A percentile compares a stretch with the other conserved stretches of the same genome.
These are phyloP conservation scores for Aspidiotus rigidus DNA, from an alignment of 2,888 invertebrate genomes.

Conservation along the genomic window DNA sequence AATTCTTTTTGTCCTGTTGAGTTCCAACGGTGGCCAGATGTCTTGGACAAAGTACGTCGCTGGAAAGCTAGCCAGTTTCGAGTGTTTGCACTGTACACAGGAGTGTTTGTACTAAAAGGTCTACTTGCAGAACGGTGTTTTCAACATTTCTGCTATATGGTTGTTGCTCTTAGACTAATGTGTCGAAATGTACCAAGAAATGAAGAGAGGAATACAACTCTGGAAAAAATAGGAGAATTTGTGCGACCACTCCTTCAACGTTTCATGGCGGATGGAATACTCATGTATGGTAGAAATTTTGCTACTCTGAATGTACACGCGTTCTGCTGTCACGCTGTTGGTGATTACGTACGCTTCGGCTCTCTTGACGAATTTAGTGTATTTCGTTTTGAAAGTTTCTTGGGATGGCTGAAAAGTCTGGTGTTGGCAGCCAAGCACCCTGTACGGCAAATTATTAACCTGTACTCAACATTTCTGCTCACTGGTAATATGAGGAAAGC, in stretches of 20 bases:
- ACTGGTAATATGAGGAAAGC: not conserved
- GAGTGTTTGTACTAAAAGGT: too few species aligned
- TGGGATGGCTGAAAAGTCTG: not conserved
- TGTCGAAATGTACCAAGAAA: not conserved
- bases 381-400: conserved; percentile 2
- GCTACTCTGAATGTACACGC: not conserved
- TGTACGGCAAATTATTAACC: not conserved
- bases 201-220: not conserved
- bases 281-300: conserved; percentile 1
- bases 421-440: not conserved
- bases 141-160: too few species aligned
- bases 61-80: too few species aligned
- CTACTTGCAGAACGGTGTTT: too few species aligned
- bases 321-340: not conserved
- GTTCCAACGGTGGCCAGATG: too few species aligned
- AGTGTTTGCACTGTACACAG: too few species aligned
- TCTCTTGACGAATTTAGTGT: conserved; percentile 1
- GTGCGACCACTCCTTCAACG: conserved; percentile 2
- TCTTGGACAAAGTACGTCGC: too few species aligned
- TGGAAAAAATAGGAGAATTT: not conserved
- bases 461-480: not conserved
- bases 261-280: not conserved
- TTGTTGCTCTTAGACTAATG: not conserved
- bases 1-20: too few species aligned
- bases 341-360: not conserved